phyloP scores from a whole-genome alignment of 2,113 vertebrate genomes.

The Ceyx margarethae region DNA sequence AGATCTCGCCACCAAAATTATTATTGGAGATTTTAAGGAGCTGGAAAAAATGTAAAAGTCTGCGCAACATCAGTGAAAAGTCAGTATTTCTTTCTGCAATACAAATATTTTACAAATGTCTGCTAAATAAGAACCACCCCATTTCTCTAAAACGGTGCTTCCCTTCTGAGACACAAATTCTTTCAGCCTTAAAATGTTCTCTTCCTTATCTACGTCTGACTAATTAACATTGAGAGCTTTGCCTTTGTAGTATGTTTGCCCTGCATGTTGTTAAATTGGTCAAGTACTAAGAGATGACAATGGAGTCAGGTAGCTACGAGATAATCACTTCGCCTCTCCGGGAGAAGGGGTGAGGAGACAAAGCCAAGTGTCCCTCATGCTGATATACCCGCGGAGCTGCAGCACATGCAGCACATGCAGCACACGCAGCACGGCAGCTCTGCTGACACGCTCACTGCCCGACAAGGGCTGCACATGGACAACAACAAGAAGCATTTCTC shows the following conservation, averaged over 20 bases:
- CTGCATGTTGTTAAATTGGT: slow-evolving; percentile 1
- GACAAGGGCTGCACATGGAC: too few relatives aligned
- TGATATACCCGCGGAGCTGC: too few relatives aligned
- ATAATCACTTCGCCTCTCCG: not conserved
- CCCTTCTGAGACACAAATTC: not conserved
- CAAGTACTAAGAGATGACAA: slow-evolving; percentile 34
- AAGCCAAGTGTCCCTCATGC: not conserved
- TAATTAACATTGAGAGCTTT: slow-evolving; percentile 32
- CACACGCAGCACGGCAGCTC: too few relatives aligned
- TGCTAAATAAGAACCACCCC: not conserved
- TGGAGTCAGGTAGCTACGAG: not conserved
- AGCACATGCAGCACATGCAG: too few relatives aligned
- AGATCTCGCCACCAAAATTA: not conserved
- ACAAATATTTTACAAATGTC: not conserved
- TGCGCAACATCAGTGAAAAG: not conserved
- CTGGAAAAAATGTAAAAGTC: not conserved
- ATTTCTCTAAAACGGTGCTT: not conserved
- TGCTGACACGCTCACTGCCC: too few relatives aligned
- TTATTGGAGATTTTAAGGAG: not conserved
- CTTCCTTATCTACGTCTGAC: not conserved
- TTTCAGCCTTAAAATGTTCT: not conserved
- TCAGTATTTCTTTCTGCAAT: not conserved
- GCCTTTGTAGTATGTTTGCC: slow-evolving; percentile 16
- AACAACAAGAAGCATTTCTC: not conserved
- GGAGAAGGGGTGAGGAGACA: not conserved